Base-by-base conservation (phyloP, 2,797 vertebrate genomes). In the Lerista edwardsae region DNA sequence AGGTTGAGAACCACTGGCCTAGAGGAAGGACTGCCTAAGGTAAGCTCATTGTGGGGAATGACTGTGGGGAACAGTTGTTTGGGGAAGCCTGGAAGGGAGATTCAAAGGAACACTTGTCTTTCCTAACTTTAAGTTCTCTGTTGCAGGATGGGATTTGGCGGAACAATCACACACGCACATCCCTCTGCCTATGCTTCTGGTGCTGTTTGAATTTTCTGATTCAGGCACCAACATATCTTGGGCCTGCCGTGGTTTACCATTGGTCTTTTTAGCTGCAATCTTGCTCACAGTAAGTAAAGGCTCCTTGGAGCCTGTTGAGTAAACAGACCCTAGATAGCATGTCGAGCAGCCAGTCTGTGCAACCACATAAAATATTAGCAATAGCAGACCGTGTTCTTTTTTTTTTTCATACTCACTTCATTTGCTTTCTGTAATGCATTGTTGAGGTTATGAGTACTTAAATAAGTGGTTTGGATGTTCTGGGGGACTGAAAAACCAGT, bases 401-500 rank as follows among this genome's bases (percentile, higher is more conserved):
- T 31, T 84, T 15, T 84, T 87, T 88, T 41, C 51, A 74, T 72
- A 65, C 14, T 1, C 14, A 17, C 27, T 84, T 1, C 2, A 4
- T 68, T 72, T 84, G 51, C 80, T 85, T 62, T 61, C 67, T 86
- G 44, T 41, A 85, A 80, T 55, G 27, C 29, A 77, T 76, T 25
- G 77, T 36, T 71, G 78, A 93, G 91, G 83, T 86, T 7, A 12
- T 78, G 76, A 71, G 83, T 75, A 44, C 51, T 82, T 80, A 86
- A 61, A 78, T 65, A 10, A 79, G 11, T 55, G 29, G 31, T 79
- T 80, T n/a, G 31, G 61, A 29, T 41, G 9, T 34, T 21, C 17
- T 25, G 14, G 12, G 81, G 29, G 73, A 82, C 87, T 44, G 90
- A 86, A 74, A 86, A 87, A 79, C 31, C 19, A 72, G 0, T 47